Percentiles rank a stretch among this genome's conserved stretches.
Evolutionary conservation across 2,113 vertebrate species (phyloP).

Genomic region (Ctenodactylus gundi): DNA sequence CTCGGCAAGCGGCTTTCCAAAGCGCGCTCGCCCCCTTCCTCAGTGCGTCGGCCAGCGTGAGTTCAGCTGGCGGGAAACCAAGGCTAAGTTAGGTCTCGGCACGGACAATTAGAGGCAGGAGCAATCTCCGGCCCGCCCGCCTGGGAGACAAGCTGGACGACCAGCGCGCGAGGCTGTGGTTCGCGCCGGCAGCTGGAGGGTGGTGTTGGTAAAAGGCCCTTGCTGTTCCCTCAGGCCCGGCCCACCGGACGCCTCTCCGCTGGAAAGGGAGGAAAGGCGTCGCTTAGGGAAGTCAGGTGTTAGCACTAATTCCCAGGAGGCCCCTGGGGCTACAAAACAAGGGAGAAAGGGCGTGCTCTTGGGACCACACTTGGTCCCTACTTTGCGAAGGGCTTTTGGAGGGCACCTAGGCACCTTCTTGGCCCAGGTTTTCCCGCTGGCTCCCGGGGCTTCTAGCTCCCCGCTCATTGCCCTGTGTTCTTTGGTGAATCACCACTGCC

Average conservation of each 20-base stretch:
- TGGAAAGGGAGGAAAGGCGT: rapidly evolving
- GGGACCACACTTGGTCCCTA: not conserved
- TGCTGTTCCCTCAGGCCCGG: too few relatives aligned
- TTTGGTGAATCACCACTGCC: not conserved
- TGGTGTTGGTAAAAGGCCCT: rapidly evolving
- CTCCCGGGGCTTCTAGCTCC: rapidly evolving
- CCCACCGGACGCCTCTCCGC: rapidly evolving
- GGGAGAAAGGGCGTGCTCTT: not conserved
- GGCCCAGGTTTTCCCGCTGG: not conserved
- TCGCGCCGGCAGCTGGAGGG: rapidly evolving
- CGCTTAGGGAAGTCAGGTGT: not conserved
- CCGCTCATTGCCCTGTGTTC: not conserved
- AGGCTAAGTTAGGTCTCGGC: not conserved
- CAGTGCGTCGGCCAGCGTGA: not conserved
- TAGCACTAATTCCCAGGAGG: not conserved
- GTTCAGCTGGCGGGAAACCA: not conserved
- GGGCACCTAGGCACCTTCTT: not conserved
- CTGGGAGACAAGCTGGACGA: rapidly evolving
- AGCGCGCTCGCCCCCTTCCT: not conserved
- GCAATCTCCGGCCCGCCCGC: rapidly evolving
- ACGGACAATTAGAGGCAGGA: not conserved
- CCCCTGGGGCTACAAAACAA: rapidly evolving
- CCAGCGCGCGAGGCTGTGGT: rapidly evolving
- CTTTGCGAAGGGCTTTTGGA: not conserved
- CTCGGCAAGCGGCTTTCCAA: constrained; percentile 42